Percentiles rank a stretch among this genome's conserved stretches.
These are phyloP conservation scores for Mellilla xanthometata DNA, from an alignment of 2,888 invertebrate genomes.

Conservation along the genomic window DNA sequence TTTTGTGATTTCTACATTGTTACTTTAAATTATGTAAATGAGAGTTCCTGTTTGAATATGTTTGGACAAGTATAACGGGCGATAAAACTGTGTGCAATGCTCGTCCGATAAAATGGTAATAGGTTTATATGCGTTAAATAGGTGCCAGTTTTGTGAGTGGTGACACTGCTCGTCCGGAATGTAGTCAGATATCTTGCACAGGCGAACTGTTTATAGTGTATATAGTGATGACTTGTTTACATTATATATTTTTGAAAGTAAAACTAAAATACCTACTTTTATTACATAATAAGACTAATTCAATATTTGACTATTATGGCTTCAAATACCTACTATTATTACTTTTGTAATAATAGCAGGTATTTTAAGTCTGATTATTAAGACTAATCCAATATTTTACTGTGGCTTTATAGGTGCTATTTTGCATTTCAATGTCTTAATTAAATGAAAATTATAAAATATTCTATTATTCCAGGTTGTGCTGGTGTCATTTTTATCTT, in stretches of 20 bases:
- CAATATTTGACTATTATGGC: too few species aligned
- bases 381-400: too few species aligned
- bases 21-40: constrained; percentile 17
- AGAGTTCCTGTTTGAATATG: constrained; percentile 6
- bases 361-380: too few species aligned
- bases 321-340: too few species aligned
- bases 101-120: constrained; percentile 10
- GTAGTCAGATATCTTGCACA: constrained; percentile 7
- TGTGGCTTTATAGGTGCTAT: neutral
- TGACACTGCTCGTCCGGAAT: constrained; percentile 31
- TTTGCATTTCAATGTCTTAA: neutral
- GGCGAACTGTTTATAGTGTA: too few species aligned
- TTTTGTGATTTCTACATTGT: constrained; percentile 18
- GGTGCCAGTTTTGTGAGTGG: constrained; percentile 9
- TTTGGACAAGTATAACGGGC: constrained; percentile 1
- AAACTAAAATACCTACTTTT: too few species aligned
- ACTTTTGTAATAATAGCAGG: too few species aligned
- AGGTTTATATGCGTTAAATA: constrained; percentile 15
- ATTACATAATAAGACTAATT: too few species aligned
- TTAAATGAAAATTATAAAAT: neutral
- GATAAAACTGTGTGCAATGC: constrained; percentile 9
- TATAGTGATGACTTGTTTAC: constrained; percentile 7
- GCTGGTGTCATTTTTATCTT: constrained; percentile 44
- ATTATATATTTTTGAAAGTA: constrained; percentile 2
- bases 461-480: constrained; percentile 50